These are phyloP conservation scores for Trissolcus japonicus DNA, from an alignment of 2,888 invertebrate species.

Conservation along the genomic window DNA sequence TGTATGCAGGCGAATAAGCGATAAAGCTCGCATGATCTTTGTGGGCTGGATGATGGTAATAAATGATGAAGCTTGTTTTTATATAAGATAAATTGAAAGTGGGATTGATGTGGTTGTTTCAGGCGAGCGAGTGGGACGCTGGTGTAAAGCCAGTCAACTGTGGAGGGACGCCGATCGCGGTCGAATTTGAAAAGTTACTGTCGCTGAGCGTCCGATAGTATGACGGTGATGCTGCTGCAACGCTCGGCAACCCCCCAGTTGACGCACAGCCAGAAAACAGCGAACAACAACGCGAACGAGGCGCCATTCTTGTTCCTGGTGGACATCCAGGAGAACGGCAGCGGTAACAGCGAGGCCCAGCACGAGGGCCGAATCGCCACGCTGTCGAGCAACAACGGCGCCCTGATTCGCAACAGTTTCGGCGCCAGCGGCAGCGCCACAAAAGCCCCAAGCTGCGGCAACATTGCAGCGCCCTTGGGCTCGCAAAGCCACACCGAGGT, in stretches of 20 bases:
- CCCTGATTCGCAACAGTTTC: conserved; percentile 53
- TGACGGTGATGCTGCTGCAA: conserved; percentile 77
- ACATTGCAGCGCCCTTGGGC: conserved; percentile 77
- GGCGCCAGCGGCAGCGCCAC: conserved; percentile 48
- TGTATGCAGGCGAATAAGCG: too few relatives aligned
- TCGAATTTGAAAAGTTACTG: conserved; percentile 43
- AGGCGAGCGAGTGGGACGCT: conserved; percentile 33
- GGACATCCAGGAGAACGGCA: conserved; percentile 66
- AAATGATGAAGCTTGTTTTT: too few relatives aligned
- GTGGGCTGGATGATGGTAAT: too few relatives aligned
- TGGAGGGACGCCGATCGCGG: conserved; percentile 12
- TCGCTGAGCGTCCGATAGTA: conserved; percentile 68
- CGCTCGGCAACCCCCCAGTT: conserved; percentile 75
- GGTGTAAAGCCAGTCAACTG: too few relatives aligned
- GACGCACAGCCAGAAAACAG: conserved; percentile 73
- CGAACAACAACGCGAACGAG: conserved; percentile 69
- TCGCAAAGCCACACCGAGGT: conserved; percentile 79
- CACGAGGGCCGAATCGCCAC: conserved; percentile 46
- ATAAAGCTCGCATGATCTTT: too few relatives aligned
- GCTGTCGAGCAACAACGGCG: conserved; percentile 29
- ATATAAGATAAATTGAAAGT: too few relatives aligned
- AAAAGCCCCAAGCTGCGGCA: conserved; percentile 59
- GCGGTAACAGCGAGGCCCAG: conserved; percentile 59
- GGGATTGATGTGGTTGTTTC: conserved; percentile 10
- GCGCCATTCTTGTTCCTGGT: conserved; percentile 71